These are phyloP conservation scores for Sebastes elongatus DNA, from an alignment of 2,797 vertebrate genomes.

Conservation along the genomic window DNA sequence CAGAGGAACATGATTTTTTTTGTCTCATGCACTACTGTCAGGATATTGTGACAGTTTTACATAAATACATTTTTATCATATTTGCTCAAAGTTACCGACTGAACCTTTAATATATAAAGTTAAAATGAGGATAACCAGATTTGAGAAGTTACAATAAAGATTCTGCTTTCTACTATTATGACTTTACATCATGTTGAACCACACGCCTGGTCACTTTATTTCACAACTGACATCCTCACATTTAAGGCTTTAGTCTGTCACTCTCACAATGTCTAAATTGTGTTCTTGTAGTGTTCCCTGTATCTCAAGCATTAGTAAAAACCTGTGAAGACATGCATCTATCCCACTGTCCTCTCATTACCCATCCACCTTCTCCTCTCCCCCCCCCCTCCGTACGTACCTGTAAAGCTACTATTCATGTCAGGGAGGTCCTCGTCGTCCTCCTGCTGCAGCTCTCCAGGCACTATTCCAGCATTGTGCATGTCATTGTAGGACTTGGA, in stretches of 20 bases:
- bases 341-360: neutral
- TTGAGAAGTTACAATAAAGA: neutral
- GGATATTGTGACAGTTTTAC: too few relatives aligned
- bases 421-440: conserved; percentile 96
- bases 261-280: neutral
- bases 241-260: neutral
- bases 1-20: too few relatives aligned
- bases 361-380: neutral
- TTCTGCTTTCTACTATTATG: neutral
- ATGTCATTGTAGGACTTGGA: conserved; percentile 99
- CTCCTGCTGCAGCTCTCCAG: conserved; percentile 91
- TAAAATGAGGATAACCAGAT: neutral
- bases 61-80: too few relatives aligned
- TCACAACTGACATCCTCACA: neutral
- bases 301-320: neutral
- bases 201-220: neutral
- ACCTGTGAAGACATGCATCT: neutral
- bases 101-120: neutral
- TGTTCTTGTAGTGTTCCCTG: too few relatives aligned
- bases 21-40: too few relatives aligned
- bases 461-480: conserved; percentile 99
- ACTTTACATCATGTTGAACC: neutral
- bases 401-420: conserved; percentile 99
- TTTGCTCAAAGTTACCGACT: too few relatives aligned
- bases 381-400: conserved; percentile 71